Base-by-base conservation (phyloP, 2,888 invertebrate species). In the Rhamphomyia laevipes region DNA sequence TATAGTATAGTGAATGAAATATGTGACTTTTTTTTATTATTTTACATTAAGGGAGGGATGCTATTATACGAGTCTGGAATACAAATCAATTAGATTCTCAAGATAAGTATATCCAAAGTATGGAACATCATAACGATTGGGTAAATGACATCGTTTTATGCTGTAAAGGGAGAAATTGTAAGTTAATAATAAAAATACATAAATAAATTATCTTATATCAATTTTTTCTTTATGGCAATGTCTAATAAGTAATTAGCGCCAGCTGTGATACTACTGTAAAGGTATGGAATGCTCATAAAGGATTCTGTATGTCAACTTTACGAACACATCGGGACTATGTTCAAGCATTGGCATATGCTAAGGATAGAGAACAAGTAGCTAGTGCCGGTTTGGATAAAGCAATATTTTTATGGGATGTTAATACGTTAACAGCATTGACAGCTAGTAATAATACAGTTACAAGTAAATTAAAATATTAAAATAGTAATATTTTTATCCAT, bases 81-180 rank as follows among this genome's bases (percentile, higher is more conserved):
- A 79, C 81, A 11, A 74, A 73, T 18, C 68, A 72, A 43, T 56
- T 56, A 33, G 77, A 77, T 40, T 68, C 76, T 33, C 77, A 74
- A 58, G 86, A 88, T 56, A 81, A 81, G 47, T 96, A 93, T 65
- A 78, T 92, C 53, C 90, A 93, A 65, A 93, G 95, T 30, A 93
- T 99, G 94, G 97, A 99, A 68, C 97, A 99, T 71, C 99, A 99
- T 68, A 97, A 96, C 3, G 99, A 99, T 71, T 99, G 99, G 99
- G 96, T 99, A 45, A 99, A 99, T 72, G 99, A 99, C 72, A 93
- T 99, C 65, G 89, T 97, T 37, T 76, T 99, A 27, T 99, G 97
- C 68, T 96, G 96, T 70, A 89, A 89, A 56, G 97, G 97, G 35
- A 86, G 91, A 69, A 94, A 96, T 72, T 79, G 90, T 90, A 73